phyloP scores from a whole-genome alignment of 1,140 invertebrate species.

The Apis mellifera region DNA sequence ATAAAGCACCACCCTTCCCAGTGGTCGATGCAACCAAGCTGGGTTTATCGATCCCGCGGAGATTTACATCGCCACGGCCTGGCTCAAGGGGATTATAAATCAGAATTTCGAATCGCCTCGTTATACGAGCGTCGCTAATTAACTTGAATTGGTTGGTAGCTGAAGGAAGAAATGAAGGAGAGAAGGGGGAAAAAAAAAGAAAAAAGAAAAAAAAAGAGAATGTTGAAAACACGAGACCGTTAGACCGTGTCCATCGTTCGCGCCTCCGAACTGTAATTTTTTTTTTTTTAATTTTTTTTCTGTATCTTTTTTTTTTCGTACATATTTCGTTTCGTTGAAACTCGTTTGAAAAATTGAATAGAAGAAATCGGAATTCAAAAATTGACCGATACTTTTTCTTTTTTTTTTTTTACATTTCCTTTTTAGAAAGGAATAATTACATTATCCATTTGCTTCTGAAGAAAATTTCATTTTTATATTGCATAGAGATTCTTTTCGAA shows the following conservation, averaged over 20 bases:
- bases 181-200: no score
- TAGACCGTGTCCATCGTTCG: conserved; percentile 32
- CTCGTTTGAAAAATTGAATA: not conserved
- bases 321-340: not conserved
- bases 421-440: no score
- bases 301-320: not conserved
- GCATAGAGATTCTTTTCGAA: not conserved
- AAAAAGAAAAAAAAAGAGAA: not conserved
- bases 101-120: conserved; percentile 60
- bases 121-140: conserved; percentile 44
- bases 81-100: conserved; percentile 71
- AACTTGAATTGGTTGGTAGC: conserved; percentile 25
- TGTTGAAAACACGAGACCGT: not conserved
- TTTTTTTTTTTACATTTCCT: no score
- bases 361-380: not conserved
- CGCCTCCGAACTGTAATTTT: not conserved
- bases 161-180: no score
- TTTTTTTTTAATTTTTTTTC: not conserved
- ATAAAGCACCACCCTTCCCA: conserved; percentile 71
- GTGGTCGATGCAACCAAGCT: conserved; percentile 63
- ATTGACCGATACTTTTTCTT: no score
- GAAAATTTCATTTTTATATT: not conserved
- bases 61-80: conserved; percentile 74
- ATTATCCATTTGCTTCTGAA: no score
- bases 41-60: conserved; percentile 72